Conservation (phyloP, 2,113 vertebrate genomes). For the Euleptes europaea region DNA sequence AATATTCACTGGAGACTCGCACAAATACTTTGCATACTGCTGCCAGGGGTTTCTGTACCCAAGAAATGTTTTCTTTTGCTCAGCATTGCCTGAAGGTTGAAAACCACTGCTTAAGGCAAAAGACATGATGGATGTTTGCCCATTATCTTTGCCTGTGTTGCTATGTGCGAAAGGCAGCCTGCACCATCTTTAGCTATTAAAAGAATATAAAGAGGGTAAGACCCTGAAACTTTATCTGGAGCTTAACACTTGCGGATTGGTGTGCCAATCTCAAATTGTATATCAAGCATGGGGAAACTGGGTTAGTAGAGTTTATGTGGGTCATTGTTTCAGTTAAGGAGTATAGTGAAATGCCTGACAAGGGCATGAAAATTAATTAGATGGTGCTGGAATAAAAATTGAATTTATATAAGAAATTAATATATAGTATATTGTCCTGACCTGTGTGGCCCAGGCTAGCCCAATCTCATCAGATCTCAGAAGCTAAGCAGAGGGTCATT, state of each 20-base stretch:
- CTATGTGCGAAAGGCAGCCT: neutral
- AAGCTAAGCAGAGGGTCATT: no score
- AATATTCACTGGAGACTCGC: slow-evolving; percentile 45
- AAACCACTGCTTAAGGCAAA: slow-evolving; percentile 65
- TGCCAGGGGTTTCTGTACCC: slow-evolving; percentile 45
- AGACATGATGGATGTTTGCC: slow-evolving; percentile 55
- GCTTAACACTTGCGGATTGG: slow-evolving; percentile 20
- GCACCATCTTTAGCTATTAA: slow-evolving; percentile 20
- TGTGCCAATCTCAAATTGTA: slow-evolving; percentile 33
- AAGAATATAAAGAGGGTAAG: slow-evolving; percentile 27
- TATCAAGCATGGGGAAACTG: neutral
- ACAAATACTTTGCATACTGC: slow-evolving; percentile 47
- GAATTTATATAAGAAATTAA: no score
- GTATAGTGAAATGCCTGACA: no score
- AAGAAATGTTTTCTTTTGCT: slow-evolving; percentile 38
- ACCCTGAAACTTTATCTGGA: slow-evolving; percentile 57
- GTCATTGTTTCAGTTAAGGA: no score
- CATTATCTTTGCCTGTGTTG: slow-evolving; percentile 9
- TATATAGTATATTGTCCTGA: no score
- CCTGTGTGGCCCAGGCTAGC: no score
- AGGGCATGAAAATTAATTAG: no score
- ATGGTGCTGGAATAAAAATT: no score
- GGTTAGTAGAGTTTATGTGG: no score
- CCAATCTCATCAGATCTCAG: no score
- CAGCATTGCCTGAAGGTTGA: slow-evolving; percentile 61